phyloP scores from a whole-genome alignment of 2,797 vertebrate genomes.

The Columba guinea region DNA sequence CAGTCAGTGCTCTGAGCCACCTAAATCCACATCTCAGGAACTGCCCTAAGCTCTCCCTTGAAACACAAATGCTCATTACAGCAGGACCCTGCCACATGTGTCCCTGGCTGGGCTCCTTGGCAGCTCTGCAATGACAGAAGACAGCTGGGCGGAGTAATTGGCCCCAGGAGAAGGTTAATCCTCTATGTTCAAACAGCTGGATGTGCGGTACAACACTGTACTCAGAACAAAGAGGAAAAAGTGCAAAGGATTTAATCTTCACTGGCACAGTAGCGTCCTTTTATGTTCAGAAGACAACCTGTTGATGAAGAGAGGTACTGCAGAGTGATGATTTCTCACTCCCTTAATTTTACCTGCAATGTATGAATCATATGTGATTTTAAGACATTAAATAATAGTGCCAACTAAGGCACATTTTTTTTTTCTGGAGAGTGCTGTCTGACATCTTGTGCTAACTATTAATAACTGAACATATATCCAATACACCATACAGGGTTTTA shows the following conservation, averaged over 20 bases:
- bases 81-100: background rate
- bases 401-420: background rate
- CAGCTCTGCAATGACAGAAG: background rate
- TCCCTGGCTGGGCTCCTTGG: background rate
- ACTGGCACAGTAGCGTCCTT: background rate
- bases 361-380: slow-evolving; percentile 10
- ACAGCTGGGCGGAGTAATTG: background rate
- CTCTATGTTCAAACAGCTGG: slow-evolving; percentile 1
- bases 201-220: rapidly evolving
- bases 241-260: background rate
- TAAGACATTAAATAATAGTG: background rate
- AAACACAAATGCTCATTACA: background rate
- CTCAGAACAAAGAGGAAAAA: background rate
- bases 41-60: background rate
- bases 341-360: background rate
- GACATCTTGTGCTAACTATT: background rate
- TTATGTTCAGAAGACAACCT: background rate
- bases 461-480: background rate
- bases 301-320: slow-evolving; percentile 6
- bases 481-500: background rate
- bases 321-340: background rate
- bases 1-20: background rate
- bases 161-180: background rate
- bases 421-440: background rate
- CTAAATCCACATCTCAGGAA: background rate